phyloP scores from a whole-genome alignment of 2,888 invertebrate genomes.

The Spisula subtruncata region DNA sequence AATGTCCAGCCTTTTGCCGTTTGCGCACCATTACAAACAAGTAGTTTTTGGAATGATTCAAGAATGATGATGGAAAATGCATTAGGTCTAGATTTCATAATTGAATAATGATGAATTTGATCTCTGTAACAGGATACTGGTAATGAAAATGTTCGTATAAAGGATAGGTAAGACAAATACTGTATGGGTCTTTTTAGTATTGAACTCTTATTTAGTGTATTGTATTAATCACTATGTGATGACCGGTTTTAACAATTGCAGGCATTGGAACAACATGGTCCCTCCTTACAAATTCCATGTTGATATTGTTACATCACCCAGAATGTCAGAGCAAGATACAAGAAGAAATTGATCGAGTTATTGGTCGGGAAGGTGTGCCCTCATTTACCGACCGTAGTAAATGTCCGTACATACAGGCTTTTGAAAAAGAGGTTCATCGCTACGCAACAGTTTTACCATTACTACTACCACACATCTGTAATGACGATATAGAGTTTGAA shows the following conservation, averaged over 20 bases:
- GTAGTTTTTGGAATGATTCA: neutral
- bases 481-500: slow-evolving; percentile 12
- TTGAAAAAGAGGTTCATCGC: slow-evolving; percentile 22
- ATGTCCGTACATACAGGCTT: slow-evolving; percentile 3
- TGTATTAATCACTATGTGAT: no score
- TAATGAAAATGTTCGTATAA: neutral
- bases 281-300: slow-evolving; percentile 4
- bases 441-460: neutral
- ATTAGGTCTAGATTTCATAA: neutral
- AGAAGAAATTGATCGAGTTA: slow-evolving; percentile 19
- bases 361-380: neutral
- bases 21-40: no score
- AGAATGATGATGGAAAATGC: neutral
- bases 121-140: neutral
- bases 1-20: no score
- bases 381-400: neutral
- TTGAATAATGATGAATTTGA: neutral
- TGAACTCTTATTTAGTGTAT: neutral
- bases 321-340: slow-evolving; percentile 25
- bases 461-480: slow-evolving; percentile 8
- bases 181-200: no score
- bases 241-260: neutral
- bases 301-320: slow-evolving; percentile 11
- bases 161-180: neutral
- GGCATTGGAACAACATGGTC: slow-evolving; percentile 30